Base-by-base conservation (phyloP, 2,113 vertebrate genomes). In the Prochilodus magdalenae region DNA sequence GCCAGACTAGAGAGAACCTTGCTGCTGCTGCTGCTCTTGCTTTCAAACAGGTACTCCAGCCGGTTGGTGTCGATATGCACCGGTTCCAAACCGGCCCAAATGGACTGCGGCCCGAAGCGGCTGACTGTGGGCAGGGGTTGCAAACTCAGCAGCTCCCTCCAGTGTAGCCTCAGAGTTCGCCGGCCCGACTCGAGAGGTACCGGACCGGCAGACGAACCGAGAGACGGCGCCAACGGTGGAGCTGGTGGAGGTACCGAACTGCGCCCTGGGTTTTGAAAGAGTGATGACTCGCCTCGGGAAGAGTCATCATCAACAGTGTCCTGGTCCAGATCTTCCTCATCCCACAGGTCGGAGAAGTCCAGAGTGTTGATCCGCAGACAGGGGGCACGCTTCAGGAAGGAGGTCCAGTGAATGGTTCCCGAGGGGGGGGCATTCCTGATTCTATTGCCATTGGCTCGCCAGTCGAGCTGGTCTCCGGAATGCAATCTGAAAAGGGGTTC, bases 311-410 rank as follows among this genome's bases (percentile, higher is more conserved):
- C 92, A 11, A 51, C 51, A 5, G 84, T 71, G 73, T 91, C 86
- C 57, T 71, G 26, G 14, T 80, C 87, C 5, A 87, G 76, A 72
- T 90, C 94, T 40, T 94, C 94, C 18, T 95, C 94, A 40, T 94
- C 94, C 91, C 93, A 93, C n/a, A 95, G 89, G 77, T 95, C 94
- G 0, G 94, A 93, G 82, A 95, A 95, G 55, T 94, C 94, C 65
- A 95, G 88, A 27, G 91, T 73, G 83, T 93, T 86, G 18, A 94
- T 90, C 67, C 87, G 85, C 20, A 95, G 92, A 30, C 13, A 81
- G 5, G 87, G 82, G 5, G 87, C 62, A 0, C 82, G 89, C 59
- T 86, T 86, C 0, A 89, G 59, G 51, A 88, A 78, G 0, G 83
- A 83, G 44, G 67, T 44, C 91, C 91, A 92, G 14, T n/a, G 88